These are phyloP conservation scores for Trisateles emortualis DNA, from an alignment of 2,888 invertebrate species.

Conservation along the genomic window DNA sequence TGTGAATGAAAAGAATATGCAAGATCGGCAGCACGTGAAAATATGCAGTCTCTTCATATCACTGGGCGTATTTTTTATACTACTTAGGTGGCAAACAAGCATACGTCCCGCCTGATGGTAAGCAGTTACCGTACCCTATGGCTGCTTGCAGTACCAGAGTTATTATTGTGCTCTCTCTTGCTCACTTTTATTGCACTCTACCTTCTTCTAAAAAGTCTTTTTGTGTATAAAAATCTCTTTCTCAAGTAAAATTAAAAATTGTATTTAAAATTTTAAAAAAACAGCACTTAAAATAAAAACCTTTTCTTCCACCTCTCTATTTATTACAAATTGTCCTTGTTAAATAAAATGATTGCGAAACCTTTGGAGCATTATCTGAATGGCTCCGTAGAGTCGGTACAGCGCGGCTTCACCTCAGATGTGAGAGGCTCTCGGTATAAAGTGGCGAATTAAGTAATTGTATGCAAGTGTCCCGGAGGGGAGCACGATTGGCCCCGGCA, in stretches of 20 bases:
- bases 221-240: background rate
- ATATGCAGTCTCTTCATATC: too few species aligned
- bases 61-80: too few species aligned
- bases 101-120: too few species aligned
- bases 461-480: conserved; percentile 58
- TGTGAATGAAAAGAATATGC: too few species aligned
- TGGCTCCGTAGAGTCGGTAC: conserved; percentile 6
- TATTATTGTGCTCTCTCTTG: too few species aligned
- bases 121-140: too few species aligned
- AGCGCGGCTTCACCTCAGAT: conserved; percentile 37
- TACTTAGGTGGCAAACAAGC: too few species aligned
- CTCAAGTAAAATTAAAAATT: background rate
- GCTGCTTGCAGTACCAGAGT: too few species aligned
- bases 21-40: too few species aligned
- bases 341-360: conserved; percentile 45
- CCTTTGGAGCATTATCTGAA: conserved; percentile 42
- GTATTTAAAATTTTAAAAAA: conserved; percentile 13
- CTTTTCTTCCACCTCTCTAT: background rate
- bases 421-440: conserved; percentile 44
- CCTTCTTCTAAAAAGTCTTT: too few species aligned
- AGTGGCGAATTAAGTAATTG: conserved; percentile 66
- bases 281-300: background rate
- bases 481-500: conserved; percentile 44
- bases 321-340: conserved; percentile 29
- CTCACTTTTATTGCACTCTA: too few species aligned